A percentile compares a stretch with the other conserved stretches of the same genome.
Evolutionary conservation across 1,140 invertebrate genomes (phyloP).

Genomic region (Parapsyche elsis): DNA sequence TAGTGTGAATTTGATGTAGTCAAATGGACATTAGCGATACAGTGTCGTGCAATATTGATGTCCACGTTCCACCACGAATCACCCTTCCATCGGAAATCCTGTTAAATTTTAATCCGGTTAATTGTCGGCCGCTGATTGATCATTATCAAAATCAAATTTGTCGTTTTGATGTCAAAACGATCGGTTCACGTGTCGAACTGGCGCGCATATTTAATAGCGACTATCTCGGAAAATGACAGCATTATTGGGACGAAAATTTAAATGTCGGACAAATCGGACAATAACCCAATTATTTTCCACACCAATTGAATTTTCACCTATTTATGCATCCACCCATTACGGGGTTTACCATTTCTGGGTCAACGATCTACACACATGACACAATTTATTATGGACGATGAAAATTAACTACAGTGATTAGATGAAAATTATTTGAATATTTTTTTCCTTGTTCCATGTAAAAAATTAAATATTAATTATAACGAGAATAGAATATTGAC

Average conservation of each 20-base stretch:
- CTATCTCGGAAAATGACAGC: neutral
- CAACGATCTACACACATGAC: no score
- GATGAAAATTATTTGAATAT: no score
- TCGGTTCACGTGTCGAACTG: slow-evolving; percentile 7
- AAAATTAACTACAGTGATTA: no score
- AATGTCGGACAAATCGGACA: neutral
- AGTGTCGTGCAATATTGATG: slow-evolving; percentile 20
- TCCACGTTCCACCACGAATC: neutral
- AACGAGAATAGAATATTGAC: no score
- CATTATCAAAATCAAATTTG: slow-evolving; percentile 48
- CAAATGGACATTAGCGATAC: neutral
- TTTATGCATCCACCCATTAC: no score
- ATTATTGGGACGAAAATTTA: neutral
- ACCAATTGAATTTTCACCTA: no score
- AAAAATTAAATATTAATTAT: no score
- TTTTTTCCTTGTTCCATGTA: no score
- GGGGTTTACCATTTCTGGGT: no score
- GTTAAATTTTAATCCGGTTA: slow-evolving; percentile 45
- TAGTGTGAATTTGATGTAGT: neutral
- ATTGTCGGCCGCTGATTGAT: slow-evolving; percentile 47
- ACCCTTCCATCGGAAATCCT: neutral
- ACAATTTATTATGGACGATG: no score
- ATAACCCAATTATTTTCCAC: no score
- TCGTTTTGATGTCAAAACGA: slow-evolving; percentile 26
- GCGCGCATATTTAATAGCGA: neutral